Conservation (phyloP, 2,113 vertebrate genomes). For the Hypanus sabinus region DNA sequence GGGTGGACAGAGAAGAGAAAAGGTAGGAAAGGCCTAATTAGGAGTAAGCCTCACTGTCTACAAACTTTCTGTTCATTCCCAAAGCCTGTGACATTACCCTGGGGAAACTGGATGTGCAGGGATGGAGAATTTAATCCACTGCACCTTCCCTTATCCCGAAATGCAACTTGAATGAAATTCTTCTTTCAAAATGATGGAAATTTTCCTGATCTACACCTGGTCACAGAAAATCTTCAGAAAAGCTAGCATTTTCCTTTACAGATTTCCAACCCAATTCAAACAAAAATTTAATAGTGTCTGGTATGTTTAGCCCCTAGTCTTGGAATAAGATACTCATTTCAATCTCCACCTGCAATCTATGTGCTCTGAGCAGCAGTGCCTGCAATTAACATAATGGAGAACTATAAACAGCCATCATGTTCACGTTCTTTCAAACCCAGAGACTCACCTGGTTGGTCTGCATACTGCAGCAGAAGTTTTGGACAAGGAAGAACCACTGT, state of each 20-base stretch:
- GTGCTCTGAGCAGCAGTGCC: background rate
- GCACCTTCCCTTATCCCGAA: background rate
- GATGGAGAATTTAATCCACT: background rate
- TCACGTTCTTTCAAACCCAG: no score
- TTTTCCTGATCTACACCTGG: no score
- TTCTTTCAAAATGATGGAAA: no score
- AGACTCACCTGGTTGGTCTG: background rate
- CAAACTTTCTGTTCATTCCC: background rate
- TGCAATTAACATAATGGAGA: background rate
- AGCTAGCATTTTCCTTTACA: no score
- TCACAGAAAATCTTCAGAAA: no score
- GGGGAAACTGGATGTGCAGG: background rate
- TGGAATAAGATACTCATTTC: background rate
- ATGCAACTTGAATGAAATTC: background rate
- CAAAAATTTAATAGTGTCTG: no score
- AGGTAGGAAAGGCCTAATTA: background rate
- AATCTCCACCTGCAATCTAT: background rate
- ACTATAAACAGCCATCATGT: no score
- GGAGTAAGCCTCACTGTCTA: background rate
- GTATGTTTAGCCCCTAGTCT: no score
- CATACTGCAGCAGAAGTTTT: background rate
- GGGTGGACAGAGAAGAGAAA: no score
- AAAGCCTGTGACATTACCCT: background rate
- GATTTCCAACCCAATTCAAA: background rate
- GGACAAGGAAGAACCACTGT: constrained; percentile 6